Evolutionary conservation across 2,113 vertebrate species (phyloP).

Genomic region (Gymnogyps californianus): DNA sequence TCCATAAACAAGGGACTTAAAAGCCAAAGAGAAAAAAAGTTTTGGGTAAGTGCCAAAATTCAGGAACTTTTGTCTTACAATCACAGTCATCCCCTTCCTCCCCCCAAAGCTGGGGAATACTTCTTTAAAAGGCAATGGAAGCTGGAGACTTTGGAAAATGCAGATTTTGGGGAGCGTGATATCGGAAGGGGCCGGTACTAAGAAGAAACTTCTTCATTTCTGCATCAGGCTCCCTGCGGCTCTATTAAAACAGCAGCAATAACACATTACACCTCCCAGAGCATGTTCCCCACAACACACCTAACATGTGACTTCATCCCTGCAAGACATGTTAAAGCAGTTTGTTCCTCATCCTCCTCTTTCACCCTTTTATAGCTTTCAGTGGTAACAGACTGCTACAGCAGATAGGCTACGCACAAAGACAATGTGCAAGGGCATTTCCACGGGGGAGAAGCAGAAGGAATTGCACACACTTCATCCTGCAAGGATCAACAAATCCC

Average conservation of each 20-base stretch:
- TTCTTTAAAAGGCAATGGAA: background rate
- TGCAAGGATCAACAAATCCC: background rate
- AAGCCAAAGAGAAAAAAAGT: background rate
- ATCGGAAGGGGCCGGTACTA: background rate
- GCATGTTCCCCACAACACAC: background rate
- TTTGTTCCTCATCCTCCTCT: background rate
- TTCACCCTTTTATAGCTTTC: background rate
- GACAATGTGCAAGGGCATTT: background rate
- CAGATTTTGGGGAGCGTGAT: background rate
- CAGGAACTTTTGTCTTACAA: background rate
- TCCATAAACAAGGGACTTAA: slow-evolving; percentile 10
- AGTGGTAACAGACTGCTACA: background rate
- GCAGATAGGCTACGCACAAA: accelerated
- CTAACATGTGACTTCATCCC: background rate
- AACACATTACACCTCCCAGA: background rate
- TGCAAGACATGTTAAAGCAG: background rate
- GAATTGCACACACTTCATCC: background rate
- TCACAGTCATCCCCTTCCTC: background rate
- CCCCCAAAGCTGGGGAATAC: background rate
- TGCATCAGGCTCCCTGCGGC: background rate
- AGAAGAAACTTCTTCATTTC: background rate
- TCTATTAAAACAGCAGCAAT: background rate
- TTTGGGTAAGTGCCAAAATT: background rate
- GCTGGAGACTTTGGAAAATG: background rate
- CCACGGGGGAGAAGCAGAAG: background rate